Evolutionary conservation across 2,888 invertebrate genomes (phyloP), one percentile per base, ranked within the genome.

Genomic region (Herminia tarsipennalis): DNA sequence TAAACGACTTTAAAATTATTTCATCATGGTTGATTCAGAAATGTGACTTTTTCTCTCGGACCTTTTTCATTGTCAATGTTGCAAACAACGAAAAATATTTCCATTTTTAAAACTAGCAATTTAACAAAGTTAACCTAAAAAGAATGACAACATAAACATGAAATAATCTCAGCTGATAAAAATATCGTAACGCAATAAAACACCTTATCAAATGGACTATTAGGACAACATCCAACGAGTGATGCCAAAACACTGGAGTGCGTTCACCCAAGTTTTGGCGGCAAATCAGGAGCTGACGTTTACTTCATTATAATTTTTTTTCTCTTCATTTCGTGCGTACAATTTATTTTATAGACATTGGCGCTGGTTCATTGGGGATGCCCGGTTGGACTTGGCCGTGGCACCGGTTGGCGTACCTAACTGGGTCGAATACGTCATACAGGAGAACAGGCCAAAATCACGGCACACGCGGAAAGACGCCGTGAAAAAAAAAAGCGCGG

Each of bases 341-440:
- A 83, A 91, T 91, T 91, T 90, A 86, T 91, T 91, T 91, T 89
- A 91, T 91, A 90, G 91, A 90, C 89, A 90, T 91, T 91, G 91
- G 90, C 90, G 76, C 82, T 78, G 86, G 86, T 87, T 89, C 90
- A 89, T 83, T 77, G 85, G 89, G 90, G 89, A 88, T 86, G 81
- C 89, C 90, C 86, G 79, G 65, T 78, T 87, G 88, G 85, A 85
- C 89, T 90, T 90, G 90, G 90, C 91, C 91, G 81, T 90, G 90
- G 88, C 81, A 87, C 81, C 81, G 83, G 72, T 90, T 90, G 91
- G 91, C 91, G 80, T 76, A 73, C 78, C 87, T 87, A 90, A 87
- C 89, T 91, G 86, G 90, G 90, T 85, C 89, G 83, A 54, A 78
- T 65, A 82, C 90, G 89, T 89, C 89, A 88, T 78, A 68, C 83